Conservation (phyloP, 1,140 invertebrate genomes). For the Aphis gossypii region DNA sequence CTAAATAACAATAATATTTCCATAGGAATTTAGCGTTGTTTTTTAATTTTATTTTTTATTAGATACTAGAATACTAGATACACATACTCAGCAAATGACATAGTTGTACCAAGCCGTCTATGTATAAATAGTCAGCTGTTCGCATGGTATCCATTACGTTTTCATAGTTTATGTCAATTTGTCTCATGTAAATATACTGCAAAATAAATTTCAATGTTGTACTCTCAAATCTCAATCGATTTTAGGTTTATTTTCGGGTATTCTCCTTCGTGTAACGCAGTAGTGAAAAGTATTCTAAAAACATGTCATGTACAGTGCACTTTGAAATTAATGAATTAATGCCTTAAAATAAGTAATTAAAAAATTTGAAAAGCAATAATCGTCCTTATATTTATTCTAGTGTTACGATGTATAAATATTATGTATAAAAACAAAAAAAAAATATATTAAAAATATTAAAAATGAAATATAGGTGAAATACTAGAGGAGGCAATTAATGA, state of each 20-base stretch:
- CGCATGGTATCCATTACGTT: conserved; percentile 81
- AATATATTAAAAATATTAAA: too few species aligned
- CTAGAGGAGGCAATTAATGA: too few species aligned
- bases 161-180: conserved; percentile 72
- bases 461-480: too few species aligned
- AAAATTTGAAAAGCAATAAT: too few species aligned
- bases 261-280: conserved; percentile 72
- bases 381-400: too few species aligned
- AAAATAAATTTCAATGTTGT: conserved; percentile 79
- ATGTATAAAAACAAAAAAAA: too few species aligned
- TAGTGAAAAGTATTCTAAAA: conserved; percentile 82
- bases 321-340: background rate
- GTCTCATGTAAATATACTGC: conserved; percentile 82
- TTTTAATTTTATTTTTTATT: background rate
- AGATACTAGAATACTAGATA: background rate
- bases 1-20: background rate
- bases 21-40: background rate
- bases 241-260: conserved; percentile 76
- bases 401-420: too few species aligned
- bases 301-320: background rate
- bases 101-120: conserved; percentile 77
- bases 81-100: conserved; percentile 77
- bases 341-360: background rate
- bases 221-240: conserved; percentile 75
- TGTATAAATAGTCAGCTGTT: conserved; percentile 80